Evolutionary conservation across 2,797 vertebrate species (phyloP).

Genomic region (Squalus acanthias): DNA sequence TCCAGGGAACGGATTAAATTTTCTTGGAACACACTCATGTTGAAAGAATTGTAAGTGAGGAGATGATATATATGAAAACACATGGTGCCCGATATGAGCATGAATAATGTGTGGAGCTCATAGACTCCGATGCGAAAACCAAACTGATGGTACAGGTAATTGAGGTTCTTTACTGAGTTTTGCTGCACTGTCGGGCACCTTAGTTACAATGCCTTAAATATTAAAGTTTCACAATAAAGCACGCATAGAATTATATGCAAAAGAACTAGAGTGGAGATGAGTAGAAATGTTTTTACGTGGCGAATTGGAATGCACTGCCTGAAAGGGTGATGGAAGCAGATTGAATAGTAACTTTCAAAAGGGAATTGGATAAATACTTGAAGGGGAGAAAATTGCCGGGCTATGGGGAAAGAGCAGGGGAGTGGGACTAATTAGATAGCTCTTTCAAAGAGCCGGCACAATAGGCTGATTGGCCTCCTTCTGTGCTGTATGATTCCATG

Average conservation of each 20-base stretch:
- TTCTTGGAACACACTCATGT: not conserved
- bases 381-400: not conserved
- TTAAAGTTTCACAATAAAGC: not conserved
- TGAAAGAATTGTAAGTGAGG: not conserved
- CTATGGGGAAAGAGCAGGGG: not conserved
- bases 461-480: too few species aligned
- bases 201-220: not conserved
- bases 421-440: not conserved
- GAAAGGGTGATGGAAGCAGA: not conserved
- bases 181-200: not conserved
- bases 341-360: not conserved
- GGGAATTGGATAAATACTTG: not conserved
- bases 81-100: not conserved
- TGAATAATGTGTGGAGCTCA: too few species aligned
- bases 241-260: not conserved
- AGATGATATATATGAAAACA: not conserved
- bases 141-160: not conserved
- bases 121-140: not conserved
- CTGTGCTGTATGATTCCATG: not conserved
- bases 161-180: not conserved
- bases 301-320: not conserved
- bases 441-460: not conserved
- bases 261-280: not conserved
- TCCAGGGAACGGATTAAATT: not conserved
- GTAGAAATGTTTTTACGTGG: not conserved